Evolutionary conservation across 2,888 invertebrate genomes (phyloP).

Genomic region (Limnephilus marmoratus): DNA sequence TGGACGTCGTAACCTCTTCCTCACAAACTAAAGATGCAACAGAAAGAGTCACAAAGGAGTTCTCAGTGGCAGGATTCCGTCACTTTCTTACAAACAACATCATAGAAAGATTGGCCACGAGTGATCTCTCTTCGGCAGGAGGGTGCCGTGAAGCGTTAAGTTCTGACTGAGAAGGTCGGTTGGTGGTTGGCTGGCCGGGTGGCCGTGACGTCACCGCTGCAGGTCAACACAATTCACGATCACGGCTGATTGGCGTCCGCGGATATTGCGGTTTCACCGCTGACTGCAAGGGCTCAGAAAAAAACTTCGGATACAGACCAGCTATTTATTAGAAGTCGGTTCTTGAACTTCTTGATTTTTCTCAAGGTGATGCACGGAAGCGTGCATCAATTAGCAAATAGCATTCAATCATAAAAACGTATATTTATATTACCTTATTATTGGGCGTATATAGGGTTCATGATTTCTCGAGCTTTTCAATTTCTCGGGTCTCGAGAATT

Average conservation of each 20-base stretch:
- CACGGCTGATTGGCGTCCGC: slow-evolving; percentile 2
- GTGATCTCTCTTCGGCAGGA: neutral
- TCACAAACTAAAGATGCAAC: too few species aligned
- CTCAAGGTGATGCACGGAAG: neutral
- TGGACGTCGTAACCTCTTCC: too few species aligned
- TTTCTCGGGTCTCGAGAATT: too few species aligned
- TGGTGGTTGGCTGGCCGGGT: neutral
- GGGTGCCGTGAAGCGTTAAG: neutral
- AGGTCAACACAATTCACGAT: slow-evolving; percentile 3
- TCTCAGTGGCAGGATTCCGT: too few species aligned
- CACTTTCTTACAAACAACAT: too few species aligned
- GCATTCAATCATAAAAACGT: too few species aligned
- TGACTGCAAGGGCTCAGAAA: neutral
- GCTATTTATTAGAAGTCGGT: neutral
- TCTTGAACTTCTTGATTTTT: neutral
- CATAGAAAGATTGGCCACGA: neutral
- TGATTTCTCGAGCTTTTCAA: too few species aligned
- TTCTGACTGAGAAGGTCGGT: neutral
- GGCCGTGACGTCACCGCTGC: neutral
- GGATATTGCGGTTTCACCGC: neutral
- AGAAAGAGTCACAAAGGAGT: too few species aligned
- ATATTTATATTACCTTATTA: too few species aligned
- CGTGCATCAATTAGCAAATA: too few species aligned
- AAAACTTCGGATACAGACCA: neutral
- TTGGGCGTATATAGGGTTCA: too few species aligned